Base-by-base conservation (phyloP, 2,797 vertebrate genomes). In the Cuculus canorus region DNA sequence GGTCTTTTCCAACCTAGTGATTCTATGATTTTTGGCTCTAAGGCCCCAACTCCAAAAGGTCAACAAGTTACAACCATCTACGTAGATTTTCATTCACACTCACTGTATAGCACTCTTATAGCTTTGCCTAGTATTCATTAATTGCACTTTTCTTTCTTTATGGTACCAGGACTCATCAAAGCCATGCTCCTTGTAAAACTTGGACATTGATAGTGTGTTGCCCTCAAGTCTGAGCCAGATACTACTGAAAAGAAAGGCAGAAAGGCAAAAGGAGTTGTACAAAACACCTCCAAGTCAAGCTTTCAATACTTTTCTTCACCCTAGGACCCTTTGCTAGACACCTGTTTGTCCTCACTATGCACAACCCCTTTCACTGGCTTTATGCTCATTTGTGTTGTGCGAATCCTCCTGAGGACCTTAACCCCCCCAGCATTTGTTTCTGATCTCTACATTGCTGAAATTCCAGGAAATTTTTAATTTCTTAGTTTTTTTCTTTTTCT, bases 181-280 rank as follows among this genome's bases (percentile, higher is more conserved):
- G 7, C 4, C 3, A 6, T 21, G 32, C 28, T 54, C 17, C 16
- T 54, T 68, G 24, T 56, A 39, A 72, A n/a, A 56, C 0, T 0
- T 4, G 5, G 11, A 8, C 16, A 17, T 5, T 3, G 1, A 25
- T 11, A 61, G 11, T 0, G 1, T 30, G 14, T 18, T 70, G 12
- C 9, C 50, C 11, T 43, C 3, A 1, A 25, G 7, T 53, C 23
- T 72, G 50, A 68, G 39, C 14, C 41, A 54, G 65, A 6, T 72
- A 22, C 9, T 19, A n/a, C 11, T 2, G 1, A 39, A 39, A 39
- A 39, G 39, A 39, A 39, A 39, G 39, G 28, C 1, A 1, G 84
- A 19, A 0, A 0, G 27, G 25, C 81, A 84, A 19, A 0, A 0
- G 27, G 25, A 81, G 3, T 25, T 39, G 30, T 23, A 69, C 4